Base-by-base conservation (phyloP, 2,888 invertebrate genomes). In the Watsonalla binaria region DNA sequence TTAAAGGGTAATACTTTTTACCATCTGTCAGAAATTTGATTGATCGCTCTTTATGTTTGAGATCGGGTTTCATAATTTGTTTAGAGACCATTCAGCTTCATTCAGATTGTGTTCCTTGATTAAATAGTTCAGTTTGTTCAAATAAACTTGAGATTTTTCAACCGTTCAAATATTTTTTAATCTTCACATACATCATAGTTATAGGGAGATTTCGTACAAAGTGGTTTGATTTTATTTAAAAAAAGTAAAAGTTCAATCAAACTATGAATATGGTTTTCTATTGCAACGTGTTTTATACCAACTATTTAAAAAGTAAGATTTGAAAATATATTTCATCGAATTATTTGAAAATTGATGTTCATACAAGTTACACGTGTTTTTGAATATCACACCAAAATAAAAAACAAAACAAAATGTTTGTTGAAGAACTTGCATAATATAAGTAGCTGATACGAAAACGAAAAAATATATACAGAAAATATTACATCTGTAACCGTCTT, bases 11-110 rank as follows among this genome's bases (percentile, higher is more conserved):
- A 62, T 58, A 70, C 70, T 75, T 79, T 79, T 79, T 80, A 70
- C 74, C 73, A 63, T 69, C 86, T 85, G 88, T 87, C 88, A 86
- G 58, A 82, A 74, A 67, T 83, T 75, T 87, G 88, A 88, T 84
- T 83, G 86, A 88, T 88, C 80, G 76, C 73, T 76, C 60, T 72
- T 80, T 74, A 72, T 68, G 62, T 60, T 57, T 52, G 61, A 70
- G 81, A 84, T 87, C 84, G 70, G 73, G 80, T 89, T 89, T 84
- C 89, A 86, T 84, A 86, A 86, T 84, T 86, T 84, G 77, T 87
- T 86, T 84, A 74, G 81, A 76, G 64, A 77, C 73, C 80, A 80
- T 84, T 83, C 80, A 75, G 60, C 74, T 72, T 66, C 63, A 65
- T 70, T 60, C 69, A 63, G 83, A 84, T 86, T 86, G 76, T 79